Evolutionary conservation across 2,797 vertebrate species (phyloP).

Genomic region (Neopelma chrysocephalum): DNA sequence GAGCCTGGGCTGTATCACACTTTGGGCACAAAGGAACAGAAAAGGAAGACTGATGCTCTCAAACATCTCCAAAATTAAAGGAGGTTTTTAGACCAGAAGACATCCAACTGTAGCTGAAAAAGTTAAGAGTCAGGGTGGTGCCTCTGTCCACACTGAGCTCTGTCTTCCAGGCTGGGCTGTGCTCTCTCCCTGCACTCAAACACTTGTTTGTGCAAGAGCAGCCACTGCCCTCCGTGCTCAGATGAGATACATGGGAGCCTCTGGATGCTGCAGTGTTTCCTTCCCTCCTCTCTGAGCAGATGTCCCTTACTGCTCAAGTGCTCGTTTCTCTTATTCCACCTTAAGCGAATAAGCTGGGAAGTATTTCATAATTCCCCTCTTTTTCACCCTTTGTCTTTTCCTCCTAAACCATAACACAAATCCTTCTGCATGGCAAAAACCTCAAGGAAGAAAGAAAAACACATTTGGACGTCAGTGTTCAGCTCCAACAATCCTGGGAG

Average conservation of each 20-base stretch:
- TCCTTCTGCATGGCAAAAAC: neutral
- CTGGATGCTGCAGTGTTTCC: neutral
- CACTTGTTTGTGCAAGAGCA: neutral
- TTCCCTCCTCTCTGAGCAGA: neutral
- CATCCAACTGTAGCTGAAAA: neutral
- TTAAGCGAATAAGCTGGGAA: neutral
- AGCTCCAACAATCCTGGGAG: conserved; percentile 49
- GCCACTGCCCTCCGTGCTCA: neutral
- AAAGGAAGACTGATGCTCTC: neutral
- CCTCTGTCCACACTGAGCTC: neutral
- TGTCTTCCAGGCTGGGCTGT: neutral
- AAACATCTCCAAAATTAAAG: neutral
- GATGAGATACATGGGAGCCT: neutral
- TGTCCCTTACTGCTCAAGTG: neutral
- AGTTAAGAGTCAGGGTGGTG: neutral
- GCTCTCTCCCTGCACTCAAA: neutral
- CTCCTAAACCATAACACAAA: neutral
- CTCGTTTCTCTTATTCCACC: neutral
- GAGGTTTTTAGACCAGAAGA: neutral
- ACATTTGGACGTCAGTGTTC: neutral
- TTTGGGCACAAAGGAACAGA: neutral
- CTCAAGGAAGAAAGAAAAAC: conserved; percentile 38
- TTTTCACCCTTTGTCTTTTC: conserved; percentile 15
- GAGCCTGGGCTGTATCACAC: neutral
- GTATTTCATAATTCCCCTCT: neutral